Evolutionary conservation across 2,797 vertebrate species (phyloP).

Genomic region (Pyrocephalus nanus): DNA sequence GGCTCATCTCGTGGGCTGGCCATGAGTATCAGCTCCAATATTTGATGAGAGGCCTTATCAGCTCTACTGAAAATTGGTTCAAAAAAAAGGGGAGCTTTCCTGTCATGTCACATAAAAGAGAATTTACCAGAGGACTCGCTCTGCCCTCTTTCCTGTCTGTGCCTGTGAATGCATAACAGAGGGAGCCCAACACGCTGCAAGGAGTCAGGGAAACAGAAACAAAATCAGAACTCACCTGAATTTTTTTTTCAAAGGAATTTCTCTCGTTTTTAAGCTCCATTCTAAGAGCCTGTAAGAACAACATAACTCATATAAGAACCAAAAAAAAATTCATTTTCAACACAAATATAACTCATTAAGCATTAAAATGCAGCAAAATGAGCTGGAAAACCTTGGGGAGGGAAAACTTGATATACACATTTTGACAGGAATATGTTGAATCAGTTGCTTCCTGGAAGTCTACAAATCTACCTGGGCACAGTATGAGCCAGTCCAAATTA

Average conservation of each 20-base stretch:
- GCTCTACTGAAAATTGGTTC: background rate
- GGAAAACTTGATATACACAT: background rate
- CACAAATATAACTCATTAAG: background rate
- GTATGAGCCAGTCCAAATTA: background rate
- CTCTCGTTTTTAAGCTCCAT: conserved; percentile 74
- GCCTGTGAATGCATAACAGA: background rate
- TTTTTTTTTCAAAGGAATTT: conserved; percentile 74
- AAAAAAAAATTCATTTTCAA: background rate
- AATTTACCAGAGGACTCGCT: conserved; percentile 15
- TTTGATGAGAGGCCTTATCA: background rate
- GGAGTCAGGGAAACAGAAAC: background rate
- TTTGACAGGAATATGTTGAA: background rate
- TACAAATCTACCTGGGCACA: background rate
- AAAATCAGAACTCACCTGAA: conserved; percentile 76
- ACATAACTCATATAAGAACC: background rate
- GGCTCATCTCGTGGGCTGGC: background rate
- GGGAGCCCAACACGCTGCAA: background rate
- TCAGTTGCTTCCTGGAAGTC: background rate
- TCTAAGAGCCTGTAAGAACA: conserved; percentile 52
- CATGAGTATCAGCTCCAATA: background rate
- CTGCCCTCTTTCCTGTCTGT: background rate
- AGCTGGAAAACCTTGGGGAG: background rate
- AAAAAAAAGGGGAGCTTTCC: background rate
- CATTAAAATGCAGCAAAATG: background rate
- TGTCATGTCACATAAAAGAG: conserved; percentile 9